Evolutionary conservation across 2,113 vertebrate genomes (phyloP), one percentile per base, ranked within the genome.

Genomic region (Macaca nemestrina): DNA sequence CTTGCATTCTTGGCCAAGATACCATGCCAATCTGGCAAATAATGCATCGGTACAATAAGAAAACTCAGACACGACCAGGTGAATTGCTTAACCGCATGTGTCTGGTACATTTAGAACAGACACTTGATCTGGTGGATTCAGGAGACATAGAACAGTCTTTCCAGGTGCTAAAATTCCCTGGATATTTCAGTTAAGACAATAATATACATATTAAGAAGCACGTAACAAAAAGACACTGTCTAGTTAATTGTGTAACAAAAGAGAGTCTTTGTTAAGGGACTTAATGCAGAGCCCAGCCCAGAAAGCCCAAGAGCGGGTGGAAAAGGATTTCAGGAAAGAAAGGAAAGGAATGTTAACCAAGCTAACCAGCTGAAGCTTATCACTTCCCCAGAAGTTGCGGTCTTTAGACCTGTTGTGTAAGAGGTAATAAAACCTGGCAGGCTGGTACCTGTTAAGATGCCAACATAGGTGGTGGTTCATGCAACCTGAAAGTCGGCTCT

Each of bases 341-440:
- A 91, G 48, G 55, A 93, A 93, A 97, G 40, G 88, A 96, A 95
- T 85, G 88, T 18, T 87, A 81, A 88, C 40, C 57, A 55, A 57
- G n/a, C 61, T 45, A 94, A 95, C 91, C 52, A 45, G 50, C 18
- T 73, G 72, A 67, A 93, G 90, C 85, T 97, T 97, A 96, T 98
- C 96, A 64, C 90, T 83, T 89, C 81, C 80, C 45, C 55, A 86
- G 55, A 96, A 98, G 68, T 68, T 93, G 88, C 38, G 90, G 81
- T 79, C 73, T 97, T 97, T 92, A 81, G 90, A 80, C 89, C 35
- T 94, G 81, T 96, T 97, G 88, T 93, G 78, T 95, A 97, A 97
- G 94, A 91, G 91, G 73, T 73, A 92, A 95, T 95, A 78, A 95
- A 97, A 82, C 73, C 70, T 91, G 88, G 61, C 96, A 93, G 67